phyloP scores from a whole-genome alignment of 2,888 invertebrate genomes.

The Lottia gigantea region DNA sequence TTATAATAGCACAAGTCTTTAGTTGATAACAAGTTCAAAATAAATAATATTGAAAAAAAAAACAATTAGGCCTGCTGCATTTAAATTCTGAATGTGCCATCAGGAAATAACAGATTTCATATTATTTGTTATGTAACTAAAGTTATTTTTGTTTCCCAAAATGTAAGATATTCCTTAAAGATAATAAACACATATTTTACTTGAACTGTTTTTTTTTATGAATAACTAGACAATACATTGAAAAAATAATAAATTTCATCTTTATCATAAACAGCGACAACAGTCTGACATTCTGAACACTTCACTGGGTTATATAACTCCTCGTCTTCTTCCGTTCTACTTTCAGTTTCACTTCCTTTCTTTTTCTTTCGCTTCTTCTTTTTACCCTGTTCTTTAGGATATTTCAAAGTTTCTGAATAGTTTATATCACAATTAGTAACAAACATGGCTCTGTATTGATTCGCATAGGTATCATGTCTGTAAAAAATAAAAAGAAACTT shows the following conservation, averaged over 20 bases:
- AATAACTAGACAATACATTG: conserved; percentile 72
- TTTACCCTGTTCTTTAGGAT: conserved; percentile 58
- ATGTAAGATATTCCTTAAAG: no score
- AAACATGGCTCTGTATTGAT: conserved; percentile 75
- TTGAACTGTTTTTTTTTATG: no score
- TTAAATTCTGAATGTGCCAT: no score
- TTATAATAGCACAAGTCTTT: no score
- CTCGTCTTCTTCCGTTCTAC: conserved; percentile 20
- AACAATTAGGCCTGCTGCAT: no score
- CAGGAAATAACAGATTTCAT: no score
- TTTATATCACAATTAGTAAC: conserved; percentile 73
- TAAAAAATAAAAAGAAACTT: conserved; percentile 27
- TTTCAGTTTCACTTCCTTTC: conserved; percentile 21
- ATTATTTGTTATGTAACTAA: no score
- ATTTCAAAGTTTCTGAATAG: conserved; percentile 55
- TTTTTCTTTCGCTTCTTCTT: conserved; percentile 45
- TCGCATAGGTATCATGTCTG: conserved; percentile 71
- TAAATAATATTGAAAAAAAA: no score
- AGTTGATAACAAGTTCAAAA: no score
- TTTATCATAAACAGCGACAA: conserved; percentile 72
- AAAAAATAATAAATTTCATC: conserved; percentile 75
- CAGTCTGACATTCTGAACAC: conserved; percentile 72
- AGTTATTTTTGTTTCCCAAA: no score
- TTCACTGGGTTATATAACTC: conserved; percentile 71
- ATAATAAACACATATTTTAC: no score